These are phyloP conservation scores for Phymatocera aterrima DNA, from an alignment of 2,888 invertebrate species.

Conservation along the genomic window DNA sequence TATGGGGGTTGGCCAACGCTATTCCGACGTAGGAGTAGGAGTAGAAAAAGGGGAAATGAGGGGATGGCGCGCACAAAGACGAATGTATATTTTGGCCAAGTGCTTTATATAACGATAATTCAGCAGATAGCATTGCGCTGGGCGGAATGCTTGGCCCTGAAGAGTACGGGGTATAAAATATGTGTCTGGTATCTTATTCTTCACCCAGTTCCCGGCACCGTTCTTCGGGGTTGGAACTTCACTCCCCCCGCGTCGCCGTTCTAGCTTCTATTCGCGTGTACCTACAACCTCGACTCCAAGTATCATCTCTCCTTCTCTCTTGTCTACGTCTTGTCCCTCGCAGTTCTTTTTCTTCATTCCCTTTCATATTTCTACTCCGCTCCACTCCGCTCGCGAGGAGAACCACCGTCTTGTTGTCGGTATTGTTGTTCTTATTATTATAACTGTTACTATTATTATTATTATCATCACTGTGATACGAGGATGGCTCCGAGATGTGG, in stretches of 20 bases:
- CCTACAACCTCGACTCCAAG: slow-evolving; percentile 14
- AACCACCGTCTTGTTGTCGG: slow-evolving; percentile 3
- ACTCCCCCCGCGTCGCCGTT: background rate
- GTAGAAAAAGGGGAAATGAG: slow-evolving; percentile 23
- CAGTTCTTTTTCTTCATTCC: slow-evolving; percentile 42
- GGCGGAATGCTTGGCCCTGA: slow-evolving; percentile 56
- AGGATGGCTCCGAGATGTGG: slow-evolving; percentile 57
- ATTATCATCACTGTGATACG: slow-evolving; percentile 22
- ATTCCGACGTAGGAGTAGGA: slow-evolving; percentile 37
- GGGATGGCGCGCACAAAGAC: slow-evolving; percentile 61
- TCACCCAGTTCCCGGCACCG: slow-evolving; percentile 66
- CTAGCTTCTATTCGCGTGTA: slow-evolving; percentile 15
- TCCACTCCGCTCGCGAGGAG: background rate
- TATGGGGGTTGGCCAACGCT: background rate
- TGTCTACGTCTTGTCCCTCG: background rate
- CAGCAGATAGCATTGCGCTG: slow-evolving; percentile 65
- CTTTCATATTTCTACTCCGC: slow-evolving; percentile 10
- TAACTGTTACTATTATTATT: slow-evolving; percentile 1
- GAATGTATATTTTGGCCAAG: slow-evolving; percentile 69
- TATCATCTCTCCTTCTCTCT: background rate
- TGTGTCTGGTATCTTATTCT: slow-evolving; percentile 74
- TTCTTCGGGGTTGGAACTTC: slow-evolving; percentile 38
- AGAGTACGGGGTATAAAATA: slow-evolving; percentile 64
- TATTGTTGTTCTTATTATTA: slow-evolving; percentile 20
- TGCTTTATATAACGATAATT: slow-evolving; percentile 71